These are phyloP conservation scores for Trachythela sp. DNA, from an alignment of 64 coral and sea anemone genomes.

Conservation along the genomic window DNA sequence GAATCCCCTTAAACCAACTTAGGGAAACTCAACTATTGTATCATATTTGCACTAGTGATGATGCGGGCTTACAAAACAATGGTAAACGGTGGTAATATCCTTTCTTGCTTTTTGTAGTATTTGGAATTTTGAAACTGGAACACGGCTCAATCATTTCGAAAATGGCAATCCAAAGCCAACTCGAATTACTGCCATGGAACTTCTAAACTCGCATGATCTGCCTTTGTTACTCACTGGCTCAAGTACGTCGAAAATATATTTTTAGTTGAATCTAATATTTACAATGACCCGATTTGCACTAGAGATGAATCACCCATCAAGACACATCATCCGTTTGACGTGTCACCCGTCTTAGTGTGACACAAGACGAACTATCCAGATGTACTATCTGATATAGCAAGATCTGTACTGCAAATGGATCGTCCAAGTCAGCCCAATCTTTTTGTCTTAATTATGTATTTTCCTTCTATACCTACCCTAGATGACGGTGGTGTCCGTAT, in stretches of 20 bases:
- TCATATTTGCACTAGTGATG: too few relatives aligned
- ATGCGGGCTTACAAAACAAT: too few relatives aligned
- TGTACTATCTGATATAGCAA: too few relatives aligned
- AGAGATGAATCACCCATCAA: too few relatives aligned
- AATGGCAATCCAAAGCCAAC: conserved; percentile 86
- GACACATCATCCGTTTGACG: too few relatives aligned
- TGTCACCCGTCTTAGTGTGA: too few relatives aligned
- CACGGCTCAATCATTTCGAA: conserved; percentile 61
- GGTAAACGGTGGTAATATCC: too few relatives aligned
- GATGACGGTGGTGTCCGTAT: conserved; percentile 94
- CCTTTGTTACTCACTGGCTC: conserved; percentile 86
- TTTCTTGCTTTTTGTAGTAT: conserved; percentile 47
- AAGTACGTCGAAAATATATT: conserved; percentile 37
- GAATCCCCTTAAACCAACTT: too few relatives aligned
- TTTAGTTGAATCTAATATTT: not conserved
- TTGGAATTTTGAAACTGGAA: conserved; percentile 85
- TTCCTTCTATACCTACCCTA: conserved; percentile 9
- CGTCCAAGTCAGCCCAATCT: too few relatives aligned
- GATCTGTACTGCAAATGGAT: too few relatives aligned
- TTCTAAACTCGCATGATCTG: conserved; percentile 85
- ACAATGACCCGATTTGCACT: not conserved
- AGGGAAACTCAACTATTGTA: too few relatives aligned
- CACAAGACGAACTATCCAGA: too few relatives aligned
- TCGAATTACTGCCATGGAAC: conserved; percentile 84
- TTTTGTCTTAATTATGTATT: not conserved